Percentiles rank a stretch among this genome's conserved stretches.
Evolutionary conservation across 1,140 invertebrate species (phyloP).

Genomic region (Magallana ariakensis): DNA sequence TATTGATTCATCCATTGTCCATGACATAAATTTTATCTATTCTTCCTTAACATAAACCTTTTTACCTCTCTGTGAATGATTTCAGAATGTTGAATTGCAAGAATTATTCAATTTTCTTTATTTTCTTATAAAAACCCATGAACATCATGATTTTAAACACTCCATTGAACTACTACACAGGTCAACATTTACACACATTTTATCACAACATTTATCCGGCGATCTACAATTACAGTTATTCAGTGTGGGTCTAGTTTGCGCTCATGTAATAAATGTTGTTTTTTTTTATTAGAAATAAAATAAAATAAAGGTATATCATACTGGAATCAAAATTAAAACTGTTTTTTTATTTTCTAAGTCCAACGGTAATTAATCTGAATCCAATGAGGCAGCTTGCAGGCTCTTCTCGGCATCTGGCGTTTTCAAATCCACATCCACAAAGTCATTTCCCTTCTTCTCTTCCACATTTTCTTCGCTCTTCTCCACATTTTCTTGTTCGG

Average conservation of each 20-base stretch:
- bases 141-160: background rate
- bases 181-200: constrained; percentile 4
- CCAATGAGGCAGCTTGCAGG: background rate
- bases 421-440: constrained; percentile 9
- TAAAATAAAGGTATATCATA: too few relatives aligned
- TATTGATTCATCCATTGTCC: background rate
- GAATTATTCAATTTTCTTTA: background rate
- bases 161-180: background rate
- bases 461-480: background rate
- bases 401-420: background rate
- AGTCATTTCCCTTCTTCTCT: constrained; percentile 12
- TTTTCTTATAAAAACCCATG: background rate
- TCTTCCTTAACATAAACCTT: background rate
- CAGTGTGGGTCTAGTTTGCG: background rate
- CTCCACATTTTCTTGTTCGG: background rate
- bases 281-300: too few relatives aligned
- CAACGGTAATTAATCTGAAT: constrained; percentile 1
- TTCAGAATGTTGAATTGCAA: background rate
- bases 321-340: too few relatives aligned
- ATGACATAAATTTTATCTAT: background rate
- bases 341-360: background rate
- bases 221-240: background rate
- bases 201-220: background rate
- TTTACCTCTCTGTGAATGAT: too few relatives aligned
- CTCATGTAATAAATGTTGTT: too few relatives aligned